Evolutionary conservation across 2,113 vertebrate species (phyloP).

Genomic region (Pteronura brasiliensis): DNA sequence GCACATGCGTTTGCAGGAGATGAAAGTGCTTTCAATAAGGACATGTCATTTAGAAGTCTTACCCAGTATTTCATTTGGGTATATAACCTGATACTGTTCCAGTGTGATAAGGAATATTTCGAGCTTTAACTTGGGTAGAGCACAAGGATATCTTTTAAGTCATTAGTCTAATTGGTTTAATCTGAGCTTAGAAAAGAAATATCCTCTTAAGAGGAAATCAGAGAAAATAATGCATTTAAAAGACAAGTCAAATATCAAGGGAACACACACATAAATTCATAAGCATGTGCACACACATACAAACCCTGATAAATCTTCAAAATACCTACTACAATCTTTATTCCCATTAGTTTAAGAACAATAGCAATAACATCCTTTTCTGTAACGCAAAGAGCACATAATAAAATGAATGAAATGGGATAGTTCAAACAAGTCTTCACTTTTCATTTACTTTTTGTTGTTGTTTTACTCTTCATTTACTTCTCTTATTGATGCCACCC

Average conservation of each 20-base stretch:
- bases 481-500: neutral
- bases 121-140: neutral
- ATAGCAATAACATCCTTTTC: neutral
- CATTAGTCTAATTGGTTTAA: neutral
- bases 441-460: neutral
- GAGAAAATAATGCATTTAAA: neutral
- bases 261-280: neutral
- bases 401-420: neutral
- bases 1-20: neutral
- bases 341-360: neutral
- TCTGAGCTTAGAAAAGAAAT: neutral
- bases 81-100: neutral
- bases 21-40: neutral
- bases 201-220: neutral
- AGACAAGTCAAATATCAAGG: neutral
- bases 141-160: neutral
- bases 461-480: neutral
- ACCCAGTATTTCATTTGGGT: neutral
- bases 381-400: neutral
- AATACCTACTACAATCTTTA: neutral
- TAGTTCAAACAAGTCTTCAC: neutral
- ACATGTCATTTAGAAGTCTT: neutral
- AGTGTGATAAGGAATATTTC: neutral
- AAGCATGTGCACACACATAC: neutral
- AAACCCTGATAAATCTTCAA: neutral